Percentiles rank a stretch among this genome's conserved stretches.
These are phyloP conservation scores for Agrypnia vestita DNA, from an alignment of 1,140 invertebrate species.

Conservation along the genomic window DNA sequence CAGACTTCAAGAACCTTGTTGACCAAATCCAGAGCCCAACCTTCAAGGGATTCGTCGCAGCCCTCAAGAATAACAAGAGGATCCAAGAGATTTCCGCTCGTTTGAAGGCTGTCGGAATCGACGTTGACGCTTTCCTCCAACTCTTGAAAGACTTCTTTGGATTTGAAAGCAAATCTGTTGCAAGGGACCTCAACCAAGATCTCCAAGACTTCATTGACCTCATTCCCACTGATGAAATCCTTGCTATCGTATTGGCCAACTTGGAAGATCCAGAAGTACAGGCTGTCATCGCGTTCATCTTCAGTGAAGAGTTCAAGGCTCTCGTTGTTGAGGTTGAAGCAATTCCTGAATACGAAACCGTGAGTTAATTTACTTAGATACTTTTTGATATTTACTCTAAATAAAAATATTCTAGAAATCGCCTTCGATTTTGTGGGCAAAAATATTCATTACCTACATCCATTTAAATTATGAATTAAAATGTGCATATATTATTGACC, in stretches of 20 bases:
- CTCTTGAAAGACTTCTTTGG: conserved; percentile 32
- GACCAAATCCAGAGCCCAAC: conserved; percentile 14
- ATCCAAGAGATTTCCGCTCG: conserved; percentile 4
- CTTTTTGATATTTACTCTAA: too few species aligned
- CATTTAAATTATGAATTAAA: too few species aligned
- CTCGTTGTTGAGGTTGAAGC: too few species aligned
- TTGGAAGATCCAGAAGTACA: not conserved
- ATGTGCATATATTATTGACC: too few species aligned
- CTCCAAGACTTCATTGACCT: not conserved
- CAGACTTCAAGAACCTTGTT: conserved; percentile 33
- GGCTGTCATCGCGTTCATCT: not conserved
- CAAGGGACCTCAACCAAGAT: not conserved
- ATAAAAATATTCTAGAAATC: too few species aligned
- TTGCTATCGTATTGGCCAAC: not conserved
- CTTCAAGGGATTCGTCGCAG: conserved; percentile 25
- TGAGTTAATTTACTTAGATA: too few species aligned
- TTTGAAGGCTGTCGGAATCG: conserved; percentile 20
- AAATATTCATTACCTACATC: too few species aligned
- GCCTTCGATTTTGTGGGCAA: too few species aligned
- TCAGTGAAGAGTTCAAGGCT: not conserved
- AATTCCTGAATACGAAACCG: too few species aligned
- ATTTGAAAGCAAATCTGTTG: not conserved
- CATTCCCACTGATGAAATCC: not conserved
- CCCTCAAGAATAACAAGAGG: not conserved
- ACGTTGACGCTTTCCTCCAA: conserved; percentile 8